phyloP scores from a whole-genome alignment of 2,797 vertebrate genomes.

The Amniataba percoides region DNA sequence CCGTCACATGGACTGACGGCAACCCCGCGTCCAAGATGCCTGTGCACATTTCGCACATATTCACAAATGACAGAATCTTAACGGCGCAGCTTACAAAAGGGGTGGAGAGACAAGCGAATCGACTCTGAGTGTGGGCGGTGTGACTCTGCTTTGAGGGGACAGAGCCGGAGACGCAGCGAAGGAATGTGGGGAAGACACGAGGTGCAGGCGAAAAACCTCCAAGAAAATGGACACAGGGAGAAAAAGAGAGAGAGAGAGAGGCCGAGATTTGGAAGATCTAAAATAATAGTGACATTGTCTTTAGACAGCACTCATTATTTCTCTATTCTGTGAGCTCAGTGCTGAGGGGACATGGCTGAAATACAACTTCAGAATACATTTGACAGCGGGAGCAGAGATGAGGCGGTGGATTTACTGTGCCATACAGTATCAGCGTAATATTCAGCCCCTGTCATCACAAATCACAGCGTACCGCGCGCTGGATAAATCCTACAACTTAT shows the following conservation, averaged over 20 bases:
- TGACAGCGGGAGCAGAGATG: constrained; percentile 76
- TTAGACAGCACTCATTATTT: constrained; percentile 80
- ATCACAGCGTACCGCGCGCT: constrained; percentile 58
- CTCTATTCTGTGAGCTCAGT: constrained; percentile 69
- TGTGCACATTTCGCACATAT: constrained; percentile 53
- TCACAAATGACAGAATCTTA: constrained; percentile 62
- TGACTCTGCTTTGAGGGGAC: constrained; percentile 54
- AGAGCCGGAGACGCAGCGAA: constrained; percentile 48
- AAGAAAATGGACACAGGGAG: constrained; percentile 63
- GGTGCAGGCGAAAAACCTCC: constrained; percentile 61
- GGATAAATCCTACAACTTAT: constrained; percentile 70
- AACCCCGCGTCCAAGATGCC: constrained; percentile 31
- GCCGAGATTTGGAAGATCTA: constrained; percentile 70
- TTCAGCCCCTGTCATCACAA: constrained; percentile 75
- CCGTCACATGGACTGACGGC: constrained; percentile 34
- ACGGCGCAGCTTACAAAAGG: constrained; percentile 47
- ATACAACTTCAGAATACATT: constrained; percentile 79
- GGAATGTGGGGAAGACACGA: constrained; percentile 52
- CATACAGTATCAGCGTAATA: constrained; percentile 80
- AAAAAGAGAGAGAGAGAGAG: constrained; percentile 47
- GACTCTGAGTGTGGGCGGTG: constrained; percentile 52
- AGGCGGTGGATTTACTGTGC: constrained; percentile 79
- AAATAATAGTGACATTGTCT: constrained; percentile 82
- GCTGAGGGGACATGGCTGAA: constrained; percentile 75
- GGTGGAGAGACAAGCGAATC: constrained; percentile 60